Evolutionary conservation across 2,797 vertebrate genomes (phyloP).

Genomic region (Monodelphis domestica): DNA sequence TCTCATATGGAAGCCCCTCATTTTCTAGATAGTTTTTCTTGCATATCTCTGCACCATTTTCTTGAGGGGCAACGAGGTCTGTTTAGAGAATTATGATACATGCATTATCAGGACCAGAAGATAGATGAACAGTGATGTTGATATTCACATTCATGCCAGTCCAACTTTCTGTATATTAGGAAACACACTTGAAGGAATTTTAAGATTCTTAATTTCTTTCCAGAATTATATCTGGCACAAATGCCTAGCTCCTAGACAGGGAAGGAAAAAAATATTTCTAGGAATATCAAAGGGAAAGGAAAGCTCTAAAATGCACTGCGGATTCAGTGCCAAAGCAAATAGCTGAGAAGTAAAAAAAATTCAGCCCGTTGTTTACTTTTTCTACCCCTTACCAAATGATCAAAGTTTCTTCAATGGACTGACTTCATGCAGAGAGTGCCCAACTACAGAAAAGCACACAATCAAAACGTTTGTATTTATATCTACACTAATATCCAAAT

Average conservation of each 20-base stretch:
- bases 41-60: neutral
- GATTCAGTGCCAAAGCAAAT: neutral
- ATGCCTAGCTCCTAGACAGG: neutral
- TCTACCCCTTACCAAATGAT: neutral
- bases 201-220: slow-evolving; percentile 14
- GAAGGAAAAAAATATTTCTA: neutral
- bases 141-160: slow-evolving; percentile 14
- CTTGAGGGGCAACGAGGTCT: neutral
- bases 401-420: neutral
- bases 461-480: neutral
- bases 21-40: neutral
- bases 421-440: neutral
- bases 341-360: slow-evolving; percentile 7
- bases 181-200: neutral
- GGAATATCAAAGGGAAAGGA: neutral
- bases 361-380: neutral
- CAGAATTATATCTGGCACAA: slow-evolving; percentile 26
- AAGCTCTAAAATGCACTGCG: neutral
- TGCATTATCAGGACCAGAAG: slow-evolving; percentile 1
- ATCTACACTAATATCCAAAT: neutral
- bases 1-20: neutral
- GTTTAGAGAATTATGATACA: slow-evolving; percentile 1
- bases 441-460: neutral
- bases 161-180: neutral
- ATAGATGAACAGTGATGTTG: slow-evolving; percentile 10